These are phyloP conservation scores for Terebella lapidaria DNA, from an alignment of 2,888 invertebrate genomes.

Conservation along the genomic window DNA sequence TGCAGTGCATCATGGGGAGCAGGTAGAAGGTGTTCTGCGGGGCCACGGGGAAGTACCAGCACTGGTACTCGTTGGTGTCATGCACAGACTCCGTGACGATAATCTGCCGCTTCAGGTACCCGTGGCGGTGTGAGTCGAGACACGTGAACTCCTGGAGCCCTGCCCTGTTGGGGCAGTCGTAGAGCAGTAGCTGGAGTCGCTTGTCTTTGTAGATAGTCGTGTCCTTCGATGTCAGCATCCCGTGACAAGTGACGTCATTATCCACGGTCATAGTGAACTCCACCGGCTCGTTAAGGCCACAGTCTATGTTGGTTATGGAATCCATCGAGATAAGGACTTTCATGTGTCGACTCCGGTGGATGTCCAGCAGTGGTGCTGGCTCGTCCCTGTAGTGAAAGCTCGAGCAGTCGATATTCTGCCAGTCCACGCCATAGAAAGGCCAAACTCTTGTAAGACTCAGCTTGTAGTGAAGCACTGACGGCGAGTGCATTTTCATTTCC, in stretches of 20 bases:
- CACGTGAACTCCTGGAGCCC: constrained; percentile 13
- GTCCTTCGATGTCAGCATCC: constrained; percentile 4
- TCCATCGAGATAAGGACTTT: constrained; percentile 11
- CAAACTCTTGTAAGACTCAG: constrained; percentile 17
- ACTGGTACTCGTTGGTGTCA: constrained; percentile 4
- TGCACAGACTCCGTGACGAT: constrained; percentile 17
- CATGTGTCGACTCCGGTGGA: constrained; percentile 14
- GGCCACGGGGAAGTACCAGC: constrained; percentile 17
- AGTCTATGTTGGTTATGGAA: constrained; percentile 8
- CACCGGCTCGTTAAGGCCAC: constrained; percentile 8
- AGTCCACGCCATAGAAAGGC: constrained; percentile 13
- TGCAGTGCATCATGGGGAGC: constrained; percentile 14
- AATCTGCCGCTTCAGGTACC: constrained; percentile 13
- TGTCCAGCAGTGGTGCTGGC: constrained; percentile 10
- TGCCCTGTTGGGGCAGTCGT: constrained; percentile 5
- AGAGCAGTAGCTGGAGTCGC: constrained; percentile 10
- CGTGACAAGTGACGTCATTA: constrained; percentile 12
- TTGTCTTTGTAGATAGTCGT: neutral
- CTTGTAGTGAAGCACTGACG: constrained; percentile 14
- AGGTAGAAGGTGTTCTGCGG: constrained; percentile 14
- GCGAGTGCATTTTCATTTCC: constrained; percentile 14
- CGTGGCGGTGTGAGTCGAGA: constrained; percentile 14
- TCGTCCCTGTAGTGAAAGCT: constrained; percentile 17
- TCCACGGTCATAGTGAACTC: constrained; percentile 7
- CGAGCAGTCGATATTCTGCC: constrained; percentile 10